These are phyloP conservation scores for Neolamprologus hecqui DNA, from an alignment of 2,113 vertebrate genomes.

Conservation along the genomic window DNA sequence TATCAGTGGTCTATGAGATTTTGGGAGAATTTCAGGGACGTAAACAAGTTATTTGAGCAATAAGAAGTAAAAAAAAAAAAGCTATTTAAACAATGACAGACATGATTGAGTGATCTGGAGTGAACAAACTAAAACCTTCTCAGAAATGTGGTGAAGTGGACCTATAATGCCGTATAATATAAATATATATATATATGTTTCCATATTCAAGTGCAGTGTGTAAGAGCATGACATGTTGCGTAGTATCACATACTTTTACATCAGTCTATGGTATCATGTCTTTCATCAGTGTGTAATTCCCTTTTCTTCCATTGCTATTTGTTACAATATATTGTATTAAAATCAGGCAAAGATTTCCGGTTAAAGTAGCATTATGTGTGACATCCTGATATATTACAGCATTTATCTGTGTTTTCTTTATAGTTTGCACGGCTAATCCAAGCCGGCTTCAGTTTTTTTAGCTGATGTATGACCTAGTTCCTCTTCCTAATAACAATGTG, in stretches of 20 bases:
- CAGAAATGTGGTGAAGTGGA: not conserved
- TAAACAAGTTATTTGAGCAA: not conserved
- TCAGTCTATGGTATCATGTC: not conserved
- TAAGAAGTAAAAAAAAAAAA: accelerated
- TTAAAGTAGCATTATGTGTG: not conserved
- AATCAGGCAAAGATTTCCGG: not conserved
- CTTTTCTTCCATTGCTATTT: not conserved
- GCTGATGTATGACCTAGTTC: constrained; percentile 21
- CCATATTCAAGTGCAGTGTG: not conserved
- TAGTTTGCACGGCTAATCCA: not conserved
- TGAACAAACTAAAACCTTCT: not conserved
- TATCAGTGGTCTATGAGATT: not conserved
- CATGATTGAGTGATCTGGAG: not conserved
- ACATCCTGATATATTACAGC: not conserved
- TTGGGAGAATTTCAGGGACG: not conserved
- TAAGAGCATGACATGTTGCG: not conserved
- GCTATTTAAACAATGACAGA: not conserved
- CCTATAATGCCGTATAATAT: accelerated
- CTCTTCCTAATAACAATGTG: not conserved
- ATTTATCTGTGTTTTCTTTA: not conserved
- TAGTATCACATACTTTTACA: not conserved
- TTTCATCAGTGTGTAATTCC: not conserved
- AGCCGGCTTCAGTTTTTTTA: not conserved
- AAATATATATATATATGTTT: not conserved
- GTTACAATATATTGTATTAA: not conserved